Evolutionary conservation across 2,113 vertebrate genomes (phyloP).

Genomic region (Gymnogyps californianus): DNA sequence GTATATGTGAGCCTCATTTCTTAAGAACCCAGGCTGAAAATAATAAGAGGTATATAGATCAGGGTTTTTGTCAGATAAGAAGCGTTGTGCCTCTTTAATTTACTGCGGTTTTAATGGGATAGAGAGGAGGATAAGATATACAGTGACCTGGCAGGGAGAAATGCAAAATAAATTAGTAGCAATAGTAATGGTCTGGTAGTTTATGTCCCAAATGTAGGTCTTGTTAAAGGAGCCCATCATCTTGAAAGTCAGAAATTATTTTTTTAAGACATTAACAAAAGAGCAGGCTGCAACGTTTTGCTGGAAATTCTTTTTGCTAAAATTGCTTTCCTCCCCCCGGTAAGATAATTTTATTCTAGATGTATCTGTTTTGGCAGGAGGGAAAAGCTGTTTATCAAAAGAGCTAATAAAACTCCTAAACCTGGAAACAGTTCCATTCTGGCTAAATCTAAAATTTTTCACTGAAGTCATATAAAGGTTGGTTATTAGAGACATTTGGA

Average conservation of each 20-base stretch:
- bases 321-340: background rate
- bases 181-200: background rate
- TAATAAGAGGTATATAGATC: background rate
- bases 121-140: background rate
- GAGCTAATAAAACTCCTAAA: conserved; percentile 9
- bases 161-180: conserved; percentile 21
- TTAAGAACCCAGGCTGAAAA: background rate
- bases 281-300: background rate
- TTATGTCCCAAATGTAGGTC: background rate
- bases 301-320: background rate
- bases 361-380: background rate
- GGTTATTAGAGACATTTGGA: background rate
- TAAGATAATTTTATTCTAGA: conserved; percentile 14
- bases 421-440: background rate
- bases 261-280: background rate
- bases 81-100: background rate
- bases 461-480: background rate
- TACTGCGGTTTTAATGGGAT: background rate
- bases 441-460: background rate
- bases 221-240: background rate
- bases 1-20: background rate
- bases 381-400: conserved; percentile 3
- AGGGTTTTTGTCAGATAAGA: background rate
- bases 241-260: background rate
- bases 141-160: background rate